Conservation (phyloP, 2,888 invertebrate genomes). For the Lottia gigantea region DNA sequence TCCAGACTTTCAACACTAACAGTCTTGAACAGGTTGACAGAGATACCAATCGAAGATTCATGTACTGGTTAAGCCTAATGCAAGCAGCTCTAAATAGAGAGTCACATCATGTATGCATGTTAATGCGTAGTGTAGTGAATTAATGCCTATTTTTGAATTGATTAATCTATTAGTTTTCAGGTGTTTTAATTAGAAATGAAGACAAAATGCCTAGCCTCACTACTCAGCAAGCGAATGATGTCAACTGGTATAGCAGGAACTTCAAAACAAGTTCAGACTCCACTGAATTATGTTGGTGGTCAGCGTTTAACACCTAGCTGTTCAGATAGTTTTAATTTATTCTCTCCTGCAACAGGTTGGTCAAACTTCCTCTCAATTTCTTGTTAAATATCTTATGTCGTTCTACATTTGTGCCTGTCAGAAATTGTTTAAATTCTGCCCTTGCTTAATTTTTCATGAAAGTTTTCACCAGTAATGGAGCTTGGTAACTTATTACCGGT, state of each 20-base stretch:
- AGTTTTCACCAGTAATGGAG: too few species aligned
- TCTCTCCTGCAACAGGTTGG: constrained; percentile 62
- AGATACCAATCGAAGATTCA: too few species aligned
- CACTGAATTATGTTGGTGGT: constrained; percentile 59
- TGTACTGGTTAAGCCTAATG: too few species aligned
- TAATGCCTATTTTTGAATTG: too few species aligned
- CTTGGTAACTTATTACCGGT: too few species aligned
- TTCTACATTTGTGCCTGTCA: not conserved
- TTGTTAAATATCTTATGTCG: too few species aligned
- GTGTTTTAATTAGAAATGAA: not conserved
- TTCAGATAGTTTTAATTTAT: constrained; percentile 43
- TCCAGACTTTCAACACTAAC: too few species aligned
- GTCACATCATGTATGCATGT: too few species aligned
- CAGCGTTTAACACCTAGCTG: constrained; percentile 43
- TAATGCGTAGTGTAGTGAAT: too few species aligned
- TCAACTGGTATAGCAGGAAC: constrained; percentile 18
- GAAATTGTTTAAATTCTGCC: not conserved
- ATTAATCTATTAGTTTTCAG: not conserved
- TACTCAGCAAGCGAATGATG: not conserved
- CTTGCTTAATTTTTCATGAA: too few species aligned
- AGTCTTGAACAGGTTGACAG: too few species aligned
- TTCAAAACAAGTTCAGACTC: constrained; percentile 39
- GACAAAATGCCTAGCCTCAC: not conserved
- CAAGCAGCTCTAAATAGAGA: too few species aligned
- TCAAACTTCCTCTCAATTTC: not conserved